Evolutionary conservation across 2,797 vertebrate species (phyloP).

Genomic region (Spondyliosoma cantharus): DNA sequence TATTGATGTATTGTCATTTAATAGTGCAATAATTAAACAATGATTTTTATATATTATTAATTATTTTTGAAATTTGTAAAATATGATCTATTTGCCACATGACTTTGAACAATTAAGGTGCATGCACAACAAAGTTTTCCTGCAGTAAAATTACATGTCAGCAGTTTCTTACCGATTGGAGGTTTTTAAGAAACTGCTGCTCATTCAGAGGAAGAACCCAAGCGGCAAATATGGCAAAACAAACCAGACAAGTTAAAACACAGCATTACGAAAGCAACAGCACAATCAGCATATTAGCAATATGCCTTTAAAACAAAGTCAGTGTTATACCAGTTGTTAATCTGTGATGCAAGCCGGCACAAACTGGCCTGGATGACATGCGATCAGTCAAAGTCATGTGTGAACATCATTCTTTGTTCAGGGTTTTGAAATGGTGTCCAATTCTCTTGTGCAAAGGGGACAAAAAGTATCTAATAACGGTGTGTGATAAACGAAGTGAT

Average conservation of each 20-base stretch:
- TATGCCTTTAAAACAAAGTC: constrained; percentile 25
- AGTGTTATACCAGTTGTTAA: constrained; percentile 14
- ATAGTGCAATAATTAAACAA: neutral
- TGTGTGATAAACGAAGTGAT: neutral
- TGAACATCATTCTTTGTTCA: constrained; percentile 9
- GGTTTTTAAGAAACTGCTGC: constrained; percentile 87
- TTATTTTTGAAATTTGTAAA: neutral
- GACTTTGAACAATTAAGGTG: constrained; percentile 1
- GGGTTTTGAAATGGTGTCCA: neutral
- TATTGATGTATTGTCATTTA: neutral
- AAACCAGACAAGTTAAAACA: constrained; percentile 82
- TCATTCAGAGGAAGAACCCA: constrained; percentile 82
- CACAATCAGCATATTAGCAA: constrained; percentile 54
- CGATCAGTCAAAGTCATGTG: neutral
- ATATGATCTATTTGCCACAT: too few relatives aligned
- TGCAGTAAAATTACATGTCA: constrained; percentile 30
- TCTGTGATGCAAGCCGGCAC: neutral
- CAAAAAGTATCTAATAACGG: neutral
- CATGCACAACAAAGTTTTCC: constrained; percentile 30
- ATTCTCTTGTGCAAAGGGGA: neutral
- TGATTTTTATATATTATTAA: neutral
- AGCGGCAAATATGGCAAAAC: constrained; percentile 75
- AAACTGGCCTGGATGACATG: neutral
- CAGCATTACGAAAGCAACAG: constrained; percentile 48
- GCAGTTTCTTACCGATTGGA: constrained; percentile 81